Conservation (phyloP, 2,113 vertebrate species). For the Microtus montanus region DNA sequence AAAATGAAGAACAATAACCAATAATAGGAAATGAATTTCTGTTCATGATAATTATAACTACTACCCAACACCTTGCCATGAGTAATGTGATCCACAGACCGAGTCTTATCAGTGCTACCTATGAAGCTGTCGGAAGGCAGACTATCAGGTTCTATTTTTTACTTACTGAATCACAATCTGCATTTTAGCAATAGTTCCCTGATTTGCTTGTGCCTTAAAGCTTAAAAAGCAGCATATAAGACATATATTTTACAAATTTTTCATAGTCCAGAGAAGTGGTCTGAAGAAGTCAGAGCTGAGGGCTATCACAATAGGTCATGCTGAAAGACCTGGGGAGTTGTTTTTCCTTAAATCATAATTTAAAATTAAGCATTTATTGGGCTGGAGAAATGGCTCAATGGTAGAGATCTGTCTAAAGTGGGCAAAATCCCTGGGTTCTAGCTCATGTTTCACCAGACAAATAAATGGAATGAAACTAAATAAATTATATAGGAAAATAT, state of each 20-base stretch:
- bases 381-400: background rate
- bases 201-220: background rate
- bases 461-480: background rate
- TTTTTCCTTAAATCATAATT: background rate
- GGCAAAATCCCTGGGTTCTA: background rate
- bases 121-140: background rate
- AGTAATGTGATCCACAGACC: background rate
- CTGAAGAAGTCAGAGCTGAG: background rate
- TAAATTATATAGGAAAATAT: background rate
- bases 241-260: background rate
- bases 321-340: background rate
- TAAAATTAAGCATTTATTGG: background rate
- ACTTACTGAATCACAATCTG: background rate
- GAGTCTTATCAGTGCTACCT: background rate
- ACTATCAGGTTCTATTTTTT: background rate
- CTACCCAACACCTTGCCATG: background rate
- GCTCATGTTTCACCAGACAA: background rate
- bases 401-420: background rate
- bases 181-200: background rate
- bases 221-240: background rate
- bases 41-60: background rate
- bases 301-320: background rate
- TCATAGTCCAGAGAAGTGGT: background rate
- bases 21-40: background rate
- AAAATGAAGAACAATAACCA: background rate